A percentile compares a stretch with the other conserved stretches of the same genome.
phyloP scores from a whole-genome alignment of 2,888 invertebrate species.

The Oxycera nigricornis region DNA sequence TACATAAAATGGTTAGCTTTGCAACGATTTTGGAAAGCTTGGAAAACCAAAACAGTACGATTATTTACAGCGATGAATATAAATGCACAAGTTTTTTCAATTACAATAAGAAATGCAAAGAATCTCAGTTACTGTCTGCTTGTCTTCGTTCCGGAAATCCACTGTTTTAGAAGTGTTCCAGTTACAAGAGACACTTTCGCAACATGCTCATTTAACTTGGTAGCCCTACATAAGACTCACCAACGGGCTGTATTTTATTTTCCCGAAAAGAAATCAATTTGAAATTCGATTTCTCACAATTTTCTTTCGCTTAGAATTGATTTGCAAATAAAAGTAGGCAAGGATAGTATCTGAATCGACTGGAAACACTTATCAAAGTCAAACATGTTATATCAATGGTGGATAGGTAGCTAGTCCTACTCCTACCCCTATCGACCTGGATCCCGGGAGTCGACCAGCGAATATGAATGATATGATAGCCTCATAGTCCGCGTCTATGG shows the following conservation, averaged over 20 bases:
- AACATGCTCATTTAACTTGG: too few species aligned
- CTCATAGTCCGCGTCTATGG: neutral
- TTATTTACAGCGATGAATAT: too few species aligned
- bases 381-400: slow-evolving; percentile 1
- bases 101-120: too few species aligned
- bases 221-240: neutral
- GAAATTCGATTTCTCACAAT: slow-evolving; percentile 17
- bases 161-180: too few species aligned
- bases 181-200: too few species aligned
- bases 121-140: too few species aligned
- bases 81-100: too few species aligned
- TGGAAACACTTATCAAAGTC: slow-evolving; percentile 28
- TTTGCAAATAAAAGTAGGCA: slow-evolving; percentile 25
- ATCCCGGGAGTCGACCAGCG: neutral
- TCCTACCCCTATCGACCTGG: neutral
- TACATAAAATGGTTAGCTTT: too few species aligned
- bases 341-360: neutral
- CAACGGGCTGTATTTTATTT: neutral
- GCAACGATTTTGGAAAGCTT: too few species aligned
- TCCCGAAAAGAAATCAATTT: slow-evolving; percentile 22
- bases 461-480: slow-evolving; percentile 9
- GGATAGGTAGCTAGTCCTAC: neutral
- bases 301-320: slow-evolving; percentile 18
- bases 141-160: too few species aligned
- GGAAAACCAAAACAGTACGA: too few species aligned